A percentile compares a stretch with the other conserved stretches of the same genome.
Evolutionary conservation across 1,140 invertebrate species (phyloP).

Genomic region (Bombyx mori): ASM3026992v2 NC_085111.1:4231001-4231500

Average conservation of each 20-base stretch:
- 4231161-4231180: conserved; percentile 65
- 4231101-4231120: conserved; percentile 36
- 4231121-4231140: conserved; percentile 61
- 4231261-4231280: conserved; percentile 14
- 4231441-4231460: conserved; percentile 10
- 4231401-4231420: conserved; percentile 54
- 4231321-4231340: conserved; percentile 43
- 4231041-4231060: conserved; percentile 22
- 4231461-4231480: conserved; percentile 7
- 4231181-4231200: conserved; percentile 26
- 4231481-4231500: neutral
- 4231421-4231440: conserved; percentile 30
- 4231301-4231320: conserved; percentile 61
- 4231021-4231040: too few relatives aligned
- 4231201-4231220: conserved; percentile 21
- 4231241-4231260: conserved; percentile 5
- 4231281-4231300: conserved; percentile 49
- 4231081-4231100: conserved; percentile 22
- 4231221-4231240: conserved; percentile 9
- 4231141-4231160: conserved; percentile 42
- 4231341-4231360: conserved; percentile 67
- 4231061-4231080: conserved; percentile 22
- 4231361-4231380: conserved; percentile 54
- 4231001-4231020: too few relatives aligned
- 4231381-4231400: conserved; percentile 55